These are phyloP conservation scores for Steromphala cineraria DNA, from an alignment of 2,888 invertebrate genomes.

Conservation along the genomic window DNA sequence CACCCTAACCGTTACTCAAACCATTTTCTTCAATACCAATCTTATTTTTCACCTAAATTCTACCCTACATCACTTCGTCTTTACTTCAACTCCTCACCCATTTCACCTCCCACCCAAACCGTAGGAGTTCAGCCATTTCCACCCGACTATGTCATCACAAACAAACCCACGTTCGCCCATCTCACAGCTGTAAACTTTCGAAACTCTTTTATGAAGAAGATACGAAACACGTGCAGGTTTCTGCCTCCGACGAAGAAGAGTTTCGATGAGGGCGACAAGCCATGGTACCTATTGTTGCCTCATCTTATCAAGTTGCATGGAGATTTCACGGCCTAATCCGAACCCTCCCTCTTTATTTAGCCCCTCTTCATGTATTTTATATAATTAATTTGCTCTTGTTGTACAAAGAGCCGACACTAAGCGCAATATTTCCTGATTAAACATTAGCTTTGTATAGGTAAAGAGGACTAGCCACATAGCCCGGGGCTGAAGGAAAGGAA, in stretches of 20 bases:
- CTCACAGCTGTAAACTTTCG: too few species aligned
- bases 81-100: too few species aligned
- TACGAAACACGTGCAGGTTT: not conserved
- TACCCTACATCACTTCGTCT: too few species aligned
- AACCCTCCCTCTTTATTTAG: not conserved
- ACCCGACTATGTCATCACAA: too few species aligned
- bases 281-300: not conserved
- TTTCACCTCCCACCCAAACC: too few species aligned
- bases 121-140: too few species aligned
- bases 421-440: not conserved
- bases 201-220: not conserved
- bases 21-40: too few species aligned
- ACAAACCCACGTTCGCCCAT: too few species aligned
- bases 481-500: not conserved
- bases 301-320: not conserved
- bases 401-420: not conserved
- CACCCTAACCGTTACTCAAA: too few species aligned
- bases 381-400: constrained; percentile 2
- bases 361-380: not conserved
- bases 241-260: not conserved
- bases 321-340: not conserved
- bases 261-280: not conserved
- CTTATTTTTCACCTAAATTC: too few species aligned
- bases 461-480: not conserved
- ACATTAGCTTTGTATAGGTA: not conserved